Evolutionary conservation across 2,113 vertebrate species (phyloP).

Genomic region (Callionymus lyra): DNA sequence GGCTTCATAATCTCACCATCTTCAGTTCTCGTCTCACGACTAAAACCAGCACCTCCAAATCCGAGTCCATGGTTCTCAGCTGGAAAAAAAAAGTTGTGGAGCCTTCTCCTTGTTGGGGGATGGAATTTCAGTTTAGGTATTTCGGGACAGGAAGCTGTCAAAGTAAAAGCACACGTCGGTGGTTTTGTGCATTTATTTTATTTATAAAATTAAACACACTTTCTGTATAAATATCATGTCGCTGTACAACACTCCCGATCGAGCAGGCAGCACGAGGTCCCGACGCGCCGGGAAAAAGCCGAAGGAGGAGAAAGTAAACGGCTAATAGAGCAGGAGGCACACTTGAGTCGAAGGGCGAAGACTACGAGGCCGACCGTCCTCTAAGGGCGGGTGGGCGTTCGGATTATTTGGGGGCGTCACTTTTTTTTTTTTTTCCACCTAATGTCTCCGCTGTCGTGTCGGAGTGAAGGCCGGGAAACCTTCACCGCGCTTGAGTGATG

Average conservation of each 20-base stretch:
- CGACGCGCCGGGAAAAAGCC: constrained; percentile 2
- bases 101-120: no score
- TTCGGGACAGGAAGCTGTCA: no score
- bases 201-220: constrained; percentile 91
- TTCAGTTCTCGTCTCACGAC: no score
- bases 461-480: constrained; percentile 18
- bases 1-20: no score
- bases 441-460: constrained; percentile 2
- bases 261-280: constrained; percentile 33
- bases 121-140: no score
- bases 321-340: constrained; percentile 19
- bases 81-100: no score
- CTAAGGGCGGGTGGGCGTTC: no score
- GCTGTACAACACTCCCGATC: constrained; percentile 65
- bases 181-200: constrained; percentile 61
- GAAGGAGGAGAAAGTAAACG: constrained; percentile 1
- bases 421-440: not conserved
- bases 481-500: constrained; percentile 36
- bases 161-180: not conserved
- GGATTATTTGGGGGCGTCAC: not conserved
- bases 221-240: constrained; percentile 77
- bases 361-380: not conserved
- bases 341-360: constrained; percentile 21
- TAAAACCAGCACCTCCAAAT: no score
- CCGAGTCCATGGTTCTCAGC: no score